Percentiles rank a stretch among this genome's conserved stretches.
phyloP scores from a whole-genome alignment of 2,888 invertebrate genomes.

The Diarsia rubi region DNA sequence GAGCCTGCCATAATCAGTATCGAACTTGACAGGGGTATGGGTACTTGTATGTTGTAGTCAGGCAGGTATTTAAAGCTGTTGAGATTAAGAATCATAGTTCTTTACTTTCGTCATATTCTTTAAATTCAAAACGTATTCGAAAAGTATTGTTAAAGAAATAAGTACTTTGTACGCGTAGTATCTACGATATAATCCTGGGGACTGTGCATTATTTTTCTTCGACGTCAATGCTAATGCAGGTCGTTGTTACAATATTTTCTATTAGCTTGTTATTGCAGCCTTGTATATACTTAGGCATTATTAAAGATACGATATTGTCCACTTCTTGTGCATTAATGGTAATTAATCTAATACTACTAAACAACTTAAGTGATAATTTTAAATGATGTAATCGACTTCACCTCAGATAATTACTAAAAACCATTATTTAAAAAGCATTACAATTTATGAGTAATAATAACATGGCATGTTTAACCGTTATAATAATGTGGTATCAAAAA shows the following conservation, averaged over 20 bases:
- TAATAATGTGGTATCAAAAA: slow-evolving; percentile 38
- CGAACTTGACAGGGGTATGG: background rate
- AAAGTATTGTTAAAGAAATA: slow-evolving; percentile 3
- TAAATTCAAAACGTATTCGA: background rate
- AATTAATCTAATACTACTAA: slow-evolving; percentile 50
- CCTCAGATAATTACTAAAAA: slow-evolving; percentile 34
- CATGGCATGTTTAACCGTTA: slow-evolving; percentile 43
- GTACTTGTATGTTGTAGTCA: background rate
- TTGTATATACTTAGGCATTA: slow-evolving; percentile 58
- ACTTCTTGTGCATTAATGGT: slow-evolving; percentile 49
- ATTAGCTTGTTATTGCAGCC: slow-evolving; percentile 32
- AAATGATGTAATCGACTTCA: slow-evolving; percentile 48
- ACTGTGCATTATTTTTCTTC: slow-evolving; percentile 30
- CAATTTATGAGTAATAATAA: slow-evolving; percentile 58
- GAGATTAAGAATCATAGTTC: background rate
- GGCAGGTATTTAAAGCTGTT: background rate
- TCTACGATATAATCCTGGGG: background rate
- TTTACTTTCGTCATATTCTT: too few relatives aligned
- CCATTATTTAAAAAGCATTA: slow-evolving; percentile 53
- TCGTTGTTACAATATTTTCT: slow-evolving; percentile 18
- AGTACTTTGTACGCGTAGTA: background rate
- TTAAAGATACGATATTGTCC: slow-evolving; percentile 58
- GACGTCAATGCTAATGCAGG: slow-evolving; percentile 9
- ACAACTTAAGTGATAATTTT: slow-evolving; percentile 51
- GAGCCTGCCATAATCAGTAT: background rate